Conservation (phyloP, 1,140 invertebrate genomes). For the Neuroterus valhalla region DNA sequence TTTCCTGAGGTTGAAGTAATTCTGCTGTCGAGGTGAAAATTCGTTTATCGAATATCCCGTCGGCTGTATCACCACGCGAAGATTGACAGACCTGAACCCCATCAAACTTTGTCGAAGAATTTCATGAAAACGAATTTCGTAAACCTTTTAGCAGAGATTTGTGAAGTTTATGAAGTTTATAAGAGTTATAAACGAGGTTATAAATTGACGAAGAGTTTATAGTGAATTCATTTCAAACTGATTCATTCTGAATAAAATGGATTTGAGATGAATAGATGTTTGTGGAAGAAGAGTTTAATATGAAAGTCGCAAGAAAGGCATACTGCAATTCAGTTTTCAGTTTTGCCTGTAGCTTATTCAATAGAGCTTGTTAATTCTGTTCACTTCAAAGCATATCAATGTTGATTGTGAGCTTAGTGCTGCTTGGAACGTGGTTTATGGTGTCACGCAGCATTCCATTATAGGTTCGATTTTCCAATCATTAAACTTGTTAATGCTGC, state of each 20-base stretch:
- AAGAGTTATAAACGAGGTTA: neutral
- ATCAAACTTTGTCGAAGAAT: conserved; percentile 27
- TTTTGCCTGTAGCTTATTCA: neutral
- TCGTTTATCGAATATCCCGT: conserved; percentile 27
- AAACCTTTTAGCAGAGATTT: conserved; percentile 21
- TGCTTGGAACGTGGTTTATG: conserved; percentile 14
- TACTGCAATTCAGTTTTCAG: neutral
- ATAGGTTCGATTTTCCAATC: conserved; percentile 15
- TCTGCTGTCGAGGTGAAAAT: conserved; percentile 28
- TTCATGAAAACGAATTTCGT: conserved; percentile 21
- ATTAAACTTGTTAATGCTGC: conserved; percentile 20
- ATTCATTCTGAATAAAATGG: too few relatives aligned
- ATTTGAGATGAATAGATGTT: too few relatives aligned
- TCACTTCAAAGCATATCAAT: neutral
- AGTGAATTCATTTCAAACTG: conserved; percentile 7
- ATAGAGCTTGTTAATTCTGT: neutral
- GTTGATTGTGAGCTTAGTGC: neutral
- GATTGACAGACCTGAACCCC: conserved; percentile 26
- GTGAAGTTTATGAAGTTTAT: neutral
- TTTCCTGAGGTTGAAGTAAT: conserved; percentile 27
- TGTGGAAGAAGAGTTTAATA: too few relatives aligned
- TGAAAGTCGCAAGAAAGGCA: too few relatives aligned
- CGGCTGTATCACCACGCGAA: conserved; percentile 23
- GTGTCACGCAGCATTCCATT: conserved; percentile 16
- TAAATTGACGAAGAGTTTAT: conserved; percentile 1